Base-by-base conservation (phyloP, 1,140 invertebrate genomes). In the Magallana ariakensis region DNA sequence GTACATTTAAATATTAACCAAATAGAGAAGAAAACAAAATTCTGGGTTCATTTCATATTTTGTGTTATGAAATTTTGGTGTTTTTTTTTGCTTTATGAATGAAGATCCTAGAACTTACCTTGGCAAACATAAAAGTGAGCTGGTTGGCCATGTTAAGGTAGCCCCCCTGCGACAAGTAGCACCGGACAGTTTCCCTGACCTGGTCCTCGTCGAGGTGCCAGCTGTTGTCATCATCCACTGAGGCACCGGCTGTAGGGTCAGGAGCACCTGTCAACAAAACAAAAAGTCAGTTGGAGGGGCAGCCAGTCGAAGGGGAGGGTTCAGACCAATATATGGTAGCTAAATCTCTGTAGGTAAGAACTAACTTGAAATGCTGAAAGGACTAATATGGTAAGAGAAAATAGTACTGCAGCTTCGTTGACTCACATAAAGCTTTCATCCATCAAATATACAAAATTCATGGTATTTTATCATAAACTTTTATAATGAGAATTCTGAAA, bases 181-280 rank as follows among this genome's bases (percentile, higher is more conserved):
- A 96, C 83, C 96, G 96, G 80, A 98, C 97, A 95, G 97, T 97
- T 95, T 97, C 97, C 94, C 96, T 97, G 10, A 98, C 97, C 95
- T 98, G 97, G 90, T 97, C 97, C 92, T 98, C 97, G 94, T 98
- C 97, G 87, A 98, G 95, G 94, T 97, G 97, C 97, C 97, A 98
- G 82, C 96, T 96, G 92, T 97, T 97, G 89, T 97, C 97, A 89
- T 97, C 97, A 90, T 97, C 97, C 22, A 94, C 90, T 10, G 94
- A 94, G 54, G 93, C 94, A 85, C 94, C 94, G 70, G 94, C 94
- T 26, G 94, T 94, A 7, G 94, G 94, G 83, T 94, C 94, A 62
- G 94, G 94, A 70, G 94, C 94, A 91, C 94, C 94, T 94, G 88
- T 0, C 90, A 91, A 11, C 22, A 1, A 9, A 22, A 22, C 62